phyloP scores from a whole-genome alignment of 2,888 invertebrate genomes.

The Ophioninae sp. region DNA sequence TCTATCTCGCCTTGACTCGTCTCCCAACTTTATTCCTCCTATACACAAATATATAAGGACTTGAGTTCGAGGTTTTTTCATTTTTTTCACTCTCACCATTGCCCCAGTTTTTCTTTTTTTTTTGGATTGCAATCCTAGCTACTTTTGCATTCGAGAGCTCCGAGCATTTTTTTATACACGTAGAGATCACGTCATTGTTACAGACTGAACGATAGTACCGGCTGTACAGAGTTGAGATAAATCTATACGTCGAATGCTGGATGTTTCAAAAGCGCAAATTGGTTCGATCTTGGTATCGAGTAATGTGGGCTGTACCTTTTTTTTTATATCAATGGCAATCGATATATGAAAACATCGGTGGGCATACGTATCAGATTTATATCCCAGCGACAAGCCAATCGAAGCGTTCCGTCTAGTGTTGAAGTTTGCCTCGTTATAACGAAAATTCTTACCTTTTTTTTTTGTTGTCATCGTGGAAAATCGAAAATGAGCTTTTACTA shows the following conservation, averaged over 20 bases:
- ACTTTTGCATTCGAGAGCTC: slow-evolving; percentile 35
- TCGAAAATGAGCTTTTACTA: too few species aligned
- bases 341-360: not conserved
- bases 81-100: slow-evolving; percentile 16
- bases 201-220: slow-evolving; percentile 39
- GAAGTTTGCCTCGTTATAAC: too few species aligned
- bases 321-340: not conserved
- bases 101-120: slow-evolving; percentile 50
- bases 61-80: slow-evolving; percentile 34
- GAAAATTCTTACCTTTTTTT: too few species aligned
- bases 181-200: slow-evolving; percentile 37
- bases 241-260: slow-evolving; percentile 11
- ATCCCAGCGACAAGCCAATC: not conserved
- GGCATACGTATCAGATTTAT: slow-evolving; percentile 25
- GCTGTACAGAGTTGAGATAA: slow-evolving; percentile 13
- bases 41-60: slow-evolving; percentile 22
- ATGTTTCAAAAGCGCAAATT: slow-evolving; percentile 8
- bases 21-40: slow-evolving; percentile 29
- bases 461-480: too few species aligned
- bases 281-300: not conserved
- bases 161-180: slow-evolving; percentile 7
- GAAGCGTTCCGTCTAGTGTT: not conserved
- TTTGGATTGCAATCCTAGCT: slow-evolving; percentile 40
- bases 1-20: not conserved
- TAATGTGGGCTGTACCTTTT: not conserved